Percentiles rank a stretch among this genome's conserved stretches.
Evolutionary conservation across 2,888 invertebrate species (phyloP).

Genomic region (Parelbella ahira): DNA sequence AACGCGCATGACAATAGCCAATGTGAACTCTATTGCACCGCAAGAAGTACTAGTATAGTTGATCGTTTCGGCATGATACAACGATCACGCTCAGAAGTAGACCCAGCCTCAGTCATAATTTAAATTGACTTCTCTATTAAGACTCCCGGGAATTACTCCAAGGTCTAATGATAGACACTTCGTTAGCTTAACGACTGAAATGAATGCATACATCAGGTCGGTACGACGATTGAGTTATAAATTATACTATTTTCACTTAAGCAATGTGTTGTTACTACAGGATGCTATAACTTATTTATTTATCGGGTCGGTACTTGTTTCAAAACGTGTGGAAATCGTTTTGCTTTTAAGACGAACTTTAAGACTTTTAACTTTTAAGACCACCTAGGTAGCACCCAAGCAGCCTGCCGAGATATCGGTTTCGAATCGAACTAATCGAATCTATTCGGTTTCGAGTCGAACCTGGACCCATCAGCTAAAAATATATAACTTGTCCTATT

Average conservation of each 20-base stretch:
- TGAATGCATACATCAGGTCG: slow-evolving; percentile 11
- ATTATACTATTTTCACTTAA: slow-evolving; percentile 20
- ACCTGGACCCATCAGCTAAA: too few species aligned
- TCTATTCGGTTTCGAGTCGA: too few species aligned
- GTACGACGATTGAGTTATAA: slow-evolving; percentile 11
- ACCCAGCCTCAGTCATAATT: slow-evolving; percentile 20
- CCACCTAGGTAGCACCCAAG: too few species aligned
- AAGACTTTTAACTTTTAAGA: too few species aligned
- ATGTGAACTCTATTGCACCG: slow-evolving; percentile 4
- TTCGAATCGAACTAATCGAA: too few species aligned
- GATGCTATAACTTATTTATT: slow-evolving; percentile 1
- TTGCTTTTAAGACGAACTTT: too few species aligned
- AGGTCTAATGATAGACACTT: slow-evolving; percentile 25
- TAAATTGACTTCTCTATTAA: slow-evolving; percentile 25
- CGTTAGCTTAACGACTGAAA: slow-evolving; percentile 18
- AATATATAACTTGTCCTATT: too few species aligned
- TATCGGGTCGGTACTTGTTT: too few species aligned
- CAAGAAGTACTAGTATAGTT: slow-evolving; percentile 1
- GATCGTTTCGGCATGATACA: slow-evolving; percentile 8
- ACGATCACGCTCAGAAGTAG: slow-evolving; percentile 14
- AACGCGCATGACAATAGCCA: background rate
- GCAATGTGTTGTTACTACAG: background rate
- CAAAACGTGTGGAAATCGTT: too few species aligned
- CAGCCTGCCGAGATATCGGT: too few species aligned
- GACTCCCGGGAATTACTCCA: slow-evolving; percentile 4